Percentiles rank a stretch among this genome's conserved stretches.
Evolutionary conservation across 2,113 vertebrate species (phyloP).

Genomic region (Talpa occidentalis): DNA sequence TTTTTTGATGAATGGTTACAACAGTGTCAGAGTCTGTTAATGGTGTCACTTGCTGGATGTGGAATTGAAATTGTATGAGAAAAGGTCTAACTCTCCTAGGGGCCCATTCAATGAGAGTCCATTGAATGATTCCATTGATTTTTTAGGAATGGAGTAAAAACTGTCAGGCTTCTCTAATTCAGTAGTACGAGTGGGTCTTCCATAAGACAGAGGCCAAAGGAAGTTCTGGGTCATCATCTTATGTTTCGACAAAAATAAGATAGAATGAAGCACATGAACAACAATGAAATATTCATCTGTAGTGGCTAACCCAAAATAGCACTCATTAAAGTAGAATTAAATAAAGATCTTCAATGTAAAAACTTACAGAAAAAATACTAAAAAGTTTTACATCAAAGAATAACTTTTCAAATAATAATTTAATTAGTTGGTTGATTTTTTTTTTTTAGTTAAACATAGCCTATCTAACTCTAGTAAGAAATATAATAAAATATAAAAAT

Average conservation of each 20-base stretch:
- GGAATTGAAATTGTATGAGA: background rate
- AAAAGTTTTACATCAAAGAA: background rate
- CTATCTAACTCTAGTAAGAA: background rate
- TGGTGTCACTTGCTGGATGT: background rate
- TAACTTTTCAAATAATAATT: background rate
- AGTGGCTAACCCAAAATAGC: background rate
- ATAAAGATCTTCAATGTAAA: background rate
- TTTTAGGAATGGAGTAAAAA: background rate
- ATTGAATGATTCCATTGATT: background rate
- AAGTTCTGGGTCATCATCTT: background rate
- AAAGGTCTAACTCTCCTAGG: background rate
- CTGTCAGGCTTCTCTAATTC: background rate
- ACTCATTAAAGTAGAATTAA: conserved; percentile 8
- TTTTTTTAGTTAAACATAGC: background rate
- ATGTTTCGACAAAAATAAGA: conserved; percentile 29
- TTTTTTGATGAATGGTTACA: background rate
- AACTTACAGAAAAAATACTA: background rate
- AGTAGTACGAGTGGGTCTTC: background rate
- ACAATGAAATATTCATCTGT: background rate
- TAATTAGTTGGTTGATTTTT: background rate
- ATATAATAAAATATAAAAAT: conserved; percentile 21
- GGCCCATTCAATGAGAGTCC: background rate
- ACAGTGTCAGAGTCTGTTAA: background rate
- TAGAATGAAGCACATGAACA: background rate
- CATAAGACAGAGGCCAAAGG: background rate